Conservation (phyloP, 2,113 vertebrate genomes). For the Trachemys scripta region DNA sequence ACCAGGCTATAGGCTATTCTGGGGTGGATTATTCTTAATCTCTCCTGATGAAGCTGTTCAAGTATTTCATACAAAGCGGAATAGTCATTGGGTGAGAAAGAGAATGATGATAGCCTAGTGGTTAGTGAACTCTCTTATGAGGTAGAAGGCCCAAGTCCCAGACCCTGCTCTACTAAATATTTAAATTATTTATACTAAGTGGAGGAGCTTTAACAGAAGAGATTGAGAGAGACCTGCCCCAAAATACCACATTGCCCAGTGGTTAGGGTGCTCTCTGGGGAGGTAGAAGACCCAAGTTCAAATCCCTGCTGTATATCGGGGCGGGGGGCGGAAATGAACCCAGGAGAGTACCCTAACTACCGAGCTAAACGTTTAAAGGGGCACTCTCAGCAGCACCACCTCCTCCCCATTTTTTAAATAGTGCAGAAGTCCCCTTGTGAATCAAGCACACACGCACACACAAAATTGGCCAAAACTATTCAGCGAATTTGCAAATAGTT, state of each 20-base stretch:
- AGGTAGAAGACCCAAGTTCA: not conserved
- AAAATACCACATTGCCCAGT: too few species aligned
- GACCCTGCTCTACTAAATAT: not conserved
- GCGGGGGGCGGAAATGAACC: not conserved
- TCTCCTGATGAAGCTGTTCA: too few species aligned
- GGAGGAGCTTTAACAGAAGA: not conserved
- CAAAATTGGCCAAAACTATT: not conserved
- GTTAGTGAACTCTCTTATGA: not conserved
- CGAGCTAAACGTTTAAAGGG: not conserved
- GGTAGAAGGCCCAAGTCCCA: not conserved
- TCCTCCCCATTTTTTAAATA: not conserved
- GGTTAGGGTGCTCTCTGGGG: too few species aligned
- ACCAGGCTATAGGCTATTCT: too few species aligned
- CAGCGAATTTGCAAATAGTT: not conserved
- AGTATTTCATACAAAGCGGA: too few species aligned
- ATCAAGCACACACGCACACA: too few species aligned
- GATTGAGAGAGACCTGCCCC: too few species aligned
- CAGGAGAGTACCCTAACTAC: not conserved
- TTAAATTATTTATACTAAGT: not conserved
- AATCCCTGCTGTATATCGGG: not conserved
- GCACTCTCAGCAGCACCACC: not conserved
- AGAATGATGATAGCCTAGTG: too few species aligned
- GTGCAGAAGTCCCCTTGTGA: not conserved
- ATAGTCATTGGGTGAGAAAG: too few species aligned
- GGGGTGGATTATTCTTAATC: too few species aligned